Conservation (phyloP, 2,888 invertebrate genomes). For the Kryphioiulus occultus region DNA sequence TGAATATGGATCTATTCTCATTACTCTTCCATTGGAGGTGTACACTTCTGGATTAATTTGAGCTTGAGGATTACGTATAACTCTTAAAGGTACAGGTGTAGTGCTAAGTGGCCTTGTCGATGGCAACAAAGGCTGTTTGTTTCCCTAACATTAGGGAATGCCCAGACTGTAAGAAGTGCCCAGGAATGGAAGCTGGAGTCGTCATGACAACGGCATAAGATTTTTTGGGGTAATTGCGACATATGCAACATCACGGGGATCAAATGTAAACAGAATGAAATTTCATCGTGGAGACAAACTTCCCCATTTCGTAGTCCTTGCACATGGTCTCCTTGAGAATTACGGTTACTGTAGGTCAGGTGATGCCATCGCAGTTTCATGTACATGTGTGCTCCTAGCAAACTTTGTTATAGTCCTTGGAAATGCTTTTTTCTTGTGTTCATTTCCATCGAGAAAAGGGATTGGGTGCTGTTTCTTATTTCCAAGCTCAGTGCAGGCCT, state of each 20-base stretch:
- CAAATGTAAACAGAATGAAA: slow-evolving; percentile 31
- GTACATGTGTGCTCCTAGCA: background rate
- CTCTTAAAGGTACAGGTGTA: too few relatives aligned
- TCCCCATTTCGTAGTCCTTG: background rate
- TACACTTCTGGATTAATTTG: too few relatives aligned
- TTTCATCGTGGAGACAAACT: background rate
- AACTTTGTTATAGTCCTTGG: background rate
- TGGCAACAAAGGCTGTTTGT: background rate
- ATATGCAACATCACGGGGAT: background rate
- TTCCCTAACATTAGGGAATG: background rate
- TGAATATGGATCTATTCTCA: too few relatives aligned
- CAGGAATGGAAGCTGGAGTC: background rate
- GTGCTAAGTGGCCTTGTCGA: too few relatives aligned
- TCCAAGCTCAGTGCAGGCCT: too few relatives aligned
- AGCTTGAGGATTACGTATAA: too few relatives aligned
- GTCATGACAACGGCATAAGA: background rate
- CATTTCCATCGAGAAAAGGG: background rate
- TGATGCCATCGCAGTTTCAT: background rate
- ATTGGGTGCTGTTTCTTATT: too few relatives aligned
- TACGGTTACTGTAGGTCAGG: background rate
- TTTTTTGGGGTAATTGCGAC: background rate
- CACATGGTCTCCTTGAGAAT: background rate
- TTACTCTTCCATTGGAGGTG: too few relatives aligned
- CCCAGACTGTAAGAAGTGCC: background rate
- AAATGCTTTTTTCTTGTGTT: background rate